These are phyloP conservation scores for Falcunculus frontatus DNA, from an alignment of 2,113 vertebrate species.

Conservation along the genomic window DNA sequence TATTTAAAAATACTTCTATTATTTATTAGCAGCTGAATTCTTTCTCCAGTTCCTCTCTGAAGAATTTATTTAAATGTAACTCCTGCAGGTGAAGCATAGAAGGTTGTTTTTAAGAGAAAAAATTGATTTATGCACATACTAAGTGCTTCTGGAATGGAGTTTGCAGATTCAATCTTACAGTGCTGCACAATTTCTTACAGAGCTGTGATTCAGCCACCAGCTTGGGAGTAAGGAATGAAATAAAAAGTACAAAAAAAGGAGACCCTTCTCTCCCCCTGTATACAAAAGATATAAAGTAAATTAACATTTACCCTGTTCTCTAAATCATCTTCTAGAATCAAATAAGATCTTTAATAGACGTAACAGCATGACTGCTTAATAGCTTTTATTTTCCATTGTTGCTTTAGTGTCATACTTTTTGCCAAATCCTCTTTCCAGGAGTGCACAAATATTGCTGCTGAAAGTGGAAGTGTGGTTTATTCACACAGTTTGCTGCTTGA, in stretches of 20 bases:
- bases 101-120: not conserved
- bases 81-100: not conserved
- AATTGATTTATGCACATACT: not conserved
- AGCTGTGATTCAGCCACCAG: not conserved
- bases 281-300: not conserved
- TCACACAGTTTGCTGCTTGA: not conserved
- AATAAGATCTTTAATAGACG: not conserved
- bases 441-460: not conserved
- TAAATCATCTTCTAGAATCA: not conserved
- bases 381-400: not conserved
- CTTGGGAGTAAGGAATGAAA: not conserved
- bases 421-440: not conserved
- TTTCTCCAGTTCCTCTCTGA: not conserved
- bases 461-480: not conserved
- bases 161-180: not conserved
- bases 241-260: not conserved
- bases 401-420: not conserved
- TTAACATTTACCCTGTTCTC: not conserved
- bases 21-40: not conserved
- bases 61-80: not conserved
- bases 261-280: not conserved
- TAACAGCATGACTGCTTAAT: not conserved
- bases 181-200: not conserved
- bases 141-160: slow-evolving; percentile 9
- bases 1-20: not conserved